Percentiles rank a stretch among this genome's conserved stretches.
Conservation (phyloP, 2,888 invertebrate species). For the Metacarcinus magister region DNA sequence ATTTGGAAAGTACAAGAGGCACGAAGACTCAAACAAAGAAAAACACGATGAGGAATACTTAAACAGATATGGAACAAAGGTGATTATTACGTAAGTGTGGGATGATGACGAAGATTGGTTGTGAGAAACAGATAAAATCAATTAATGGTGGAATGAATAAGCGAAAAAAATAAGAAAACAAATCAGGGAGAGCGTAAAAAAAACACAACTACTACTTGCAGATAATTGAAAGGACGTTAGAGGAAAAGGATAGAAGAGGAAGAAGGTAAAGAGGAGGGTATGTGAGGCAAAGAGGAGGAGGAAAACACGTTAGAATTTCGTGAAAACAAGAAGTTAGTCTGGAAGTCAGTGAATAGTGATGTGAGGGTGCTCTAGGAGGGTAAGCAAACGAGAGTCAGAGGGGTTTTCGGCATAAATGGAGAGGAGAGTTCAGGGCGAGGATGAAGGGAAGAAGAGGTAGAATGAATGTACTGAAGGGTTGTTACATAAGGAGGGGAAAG, state of each 20-base stretch:
- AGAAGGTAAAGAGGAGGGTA: background rate
- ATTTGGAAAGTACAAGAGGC: too few species aligned
- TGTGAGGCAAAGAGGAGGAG: background rate
- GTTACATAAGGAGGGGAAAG: background rate
- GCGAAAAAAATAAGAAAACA: background rate
- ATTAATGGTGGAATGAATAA: background rate
- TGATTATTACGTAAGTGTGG: background rate
- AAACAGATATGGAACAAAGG: background rate
- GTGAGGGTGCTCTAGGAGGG: background rate
- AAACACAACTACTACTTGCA: background rate
- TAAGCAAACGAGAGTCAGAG: slow-evolving; percentile 29
- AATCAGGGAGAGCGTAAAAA: background rate
- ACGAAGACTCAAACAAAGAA: too few species aligned
- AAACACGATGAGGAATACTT: background rate
- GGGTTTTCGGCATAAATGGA: background rate
- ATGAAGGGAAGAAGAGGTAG: background rate
- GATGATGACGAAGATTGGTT: background rate
- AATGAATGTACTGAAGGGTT: background rate
- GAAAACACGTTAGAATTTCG: background rate
- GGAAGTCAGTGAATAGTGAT: background rate
- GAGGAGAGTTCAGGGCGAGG: background rate
- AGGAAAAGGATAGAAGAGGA: background rate
- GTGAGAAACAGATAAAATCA: background rate
- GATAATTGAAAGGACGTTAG: background rate
- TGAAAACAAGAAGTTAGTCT: background rate